A percentile compares a stretch with the other conserved stretches of the same genome.
phyloP scores from a whole-genome alignment of 2,888 invertebrate species.

The Drosophila setosimentum region DNA sequence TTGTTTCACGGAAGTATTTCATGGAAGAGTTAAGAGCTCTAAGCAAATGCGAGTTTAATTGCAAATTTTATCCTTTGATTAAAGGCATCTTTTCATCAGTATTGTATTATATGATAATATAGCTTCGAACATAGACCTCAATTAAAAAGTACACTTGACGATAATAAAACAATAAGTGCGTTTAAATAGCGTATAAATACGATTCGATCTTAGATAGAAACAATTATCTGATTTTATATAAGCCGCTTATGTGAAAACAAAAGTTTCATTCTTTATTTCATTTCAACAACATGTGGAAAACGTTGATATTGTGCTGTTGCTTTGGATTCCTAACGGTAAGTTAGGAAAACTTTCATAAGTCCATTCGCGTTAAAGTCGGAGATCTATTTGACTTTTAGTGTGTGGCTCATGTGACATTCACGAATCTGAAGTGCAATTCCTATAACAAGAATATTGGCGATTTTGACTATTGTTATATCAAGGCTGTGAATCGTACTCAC shows the following conservation, averaged over 20 bases:
- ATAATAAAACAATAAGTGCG: no score
- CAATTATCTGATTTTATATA: no score
- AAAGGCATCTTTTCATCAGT: no score
- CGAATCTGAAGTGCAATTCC: neutral
- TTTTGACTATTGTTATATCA: neutral
- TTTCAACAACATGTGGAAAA: neutral
- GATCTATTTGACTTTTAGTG: neutral
- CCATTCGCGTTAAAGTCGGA: neutral
- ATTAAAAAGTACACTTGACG: no score
- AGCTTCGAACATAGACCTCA: no score
- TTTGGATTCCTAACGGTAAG: neutral
- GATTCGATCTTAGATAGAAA: no score
- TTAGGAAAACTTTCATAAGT: neutral
- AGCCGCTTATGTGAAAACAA: no score
- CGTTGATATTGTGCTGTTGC: neutral
- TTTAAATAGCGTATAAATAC: no score
- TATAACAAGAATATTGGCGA: neutral
- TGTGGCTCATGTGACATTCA: neutral
- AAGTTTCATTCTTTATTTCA: no score
- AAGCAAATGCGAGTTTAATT: no score
- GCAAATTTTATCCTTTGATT: no score
- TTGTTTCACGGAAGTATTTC: neutral
- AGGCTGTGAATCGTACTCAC: conserved; percentile 7
- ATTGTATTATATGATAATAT: no score
- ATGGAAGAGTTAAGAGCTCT: neutral